phyloP scores from a whole-genome alignment of 2,888 invertebrate genomes.

The Drosophila helvetica region DNA sequence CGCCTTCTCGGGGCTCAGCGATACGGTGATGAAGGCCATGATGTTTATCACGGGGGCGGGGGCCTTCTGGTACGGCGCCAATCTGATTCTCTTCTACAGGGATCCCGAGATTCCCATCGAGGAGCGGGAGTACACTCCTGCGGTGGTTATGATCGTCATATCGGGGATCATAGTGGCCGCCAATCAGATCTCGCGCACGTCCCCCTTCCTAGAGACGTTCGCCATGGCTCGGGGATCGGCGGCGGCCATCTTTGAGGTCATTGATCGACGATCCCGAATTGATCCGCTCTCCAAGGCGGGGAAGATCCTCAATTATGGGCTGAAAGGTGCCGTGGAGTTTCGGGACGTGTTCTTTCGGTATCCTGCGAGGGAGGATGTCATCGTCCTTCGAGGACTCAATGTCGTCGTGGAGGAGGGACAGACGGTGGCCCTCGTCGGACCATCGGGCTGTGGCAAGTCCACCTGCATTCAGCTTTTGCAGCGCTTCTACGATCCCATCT shows the following conservation, averaged over 20 bases:
- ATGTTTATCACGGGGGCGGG: conserved; percentile 89
- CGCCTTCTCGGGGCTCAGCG: conserved; percentile 88
- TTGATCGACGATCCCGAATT: conserved; percentile 89
- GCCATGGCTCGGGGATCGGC: conserved; percentile 89
- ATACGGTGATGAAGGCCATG: conserved; percentile 89
- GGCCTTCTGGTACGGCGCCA: conserved; percentile 92
- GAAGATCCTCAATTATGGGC: conserved; percentile 84
- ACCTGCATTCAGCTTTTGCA: conserved; percentile 91
- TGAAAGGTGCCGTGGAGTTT: conserved; percentile 88
- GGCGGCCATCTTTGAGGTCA: conserved; percentile 88
- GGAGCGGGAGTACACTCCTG: conserved; percentile 87
- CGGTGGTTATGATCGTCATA: conserved; percentile 88
- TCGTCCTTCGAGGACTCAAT: conserved; percentile 88
- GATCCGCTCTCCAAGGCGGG: conserved; percentile 89
- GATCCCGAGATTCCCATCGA: conserved; percentile 83
- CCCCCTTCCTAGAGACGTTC: conserved; percentile 90
- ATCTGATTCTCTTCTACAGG: conserved; percentile 87
- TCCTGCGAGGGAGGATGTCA: conserved; percentile 89
- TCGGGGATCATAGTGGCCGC: conserved; percentile 91
- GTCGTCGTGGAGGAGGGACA: conserved; percentile 87
- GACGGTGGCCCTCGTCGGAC: conserved; percentile 89
- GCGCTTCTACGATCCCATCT: conserved; percentile 86
- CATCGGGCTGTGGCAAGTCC: conserved; percentile 92
- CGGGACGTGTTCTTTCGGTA: conserved; percentile 88
- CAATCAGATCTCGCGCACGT: conserved; percentile 89